Conservation (phyloP, 2,113 vertebrate genomes). For the Hippocampus guttulatus region DNA sequence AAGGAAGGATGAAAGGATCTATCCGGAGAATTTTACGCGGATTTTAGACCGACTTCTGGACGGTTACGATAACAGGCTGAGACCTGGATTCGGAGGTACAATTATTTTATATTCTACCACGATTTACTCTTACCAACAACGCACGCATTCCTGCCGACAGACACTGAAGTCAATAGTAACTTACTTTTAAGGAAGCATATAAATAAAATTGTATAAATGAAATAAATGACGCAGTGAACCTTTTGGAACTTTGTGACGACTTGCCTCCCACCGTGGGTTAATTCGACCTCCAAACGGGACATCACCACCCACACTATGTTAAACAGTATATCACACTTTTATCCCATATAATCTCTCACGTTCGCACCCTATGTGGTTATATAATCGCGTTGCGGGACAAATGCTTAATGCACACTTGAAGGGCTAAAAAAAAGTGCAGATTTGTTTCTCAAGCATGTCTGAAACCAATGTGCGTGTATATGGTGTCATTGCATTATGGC, state of each 20-base stretch:
- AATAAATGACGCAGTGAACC: neutral
- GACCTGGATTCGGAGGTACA: constrained; percentile 93
- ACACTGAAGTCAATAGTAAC: neutral
- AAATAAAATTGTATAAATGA: neutral
- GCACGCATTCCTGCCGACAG: neutral
- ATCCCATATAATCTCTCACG: constrained; percentile 10
- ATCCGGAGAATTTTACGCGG: constrained; percentile 94
- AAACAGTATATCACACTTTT: neutral
- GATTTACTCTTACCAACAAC: neutral
- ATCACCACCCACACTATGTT: constrained; percentile 1
- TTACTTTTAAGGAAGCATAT: neutral
- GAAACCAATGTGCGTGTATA: neutral
- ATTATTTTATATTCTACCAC: too few relatives aligned
- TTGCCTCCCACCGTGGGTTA: neutral
- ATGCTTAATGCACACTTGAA: constrained; percentile 52
- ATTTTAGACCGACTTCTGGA: constrained; percentile 95
- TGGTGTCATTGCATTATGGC: constrained; percentile 1
- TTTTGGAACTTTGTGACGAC: neutral
- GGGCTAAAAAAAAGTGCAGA: constrained; percentile 44
- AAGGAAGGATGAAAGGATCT: constrained; percentile 85
- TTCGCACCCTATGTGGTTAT: constrained; percentile 41
- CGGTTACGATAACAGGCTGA: constrained; percentile 96
- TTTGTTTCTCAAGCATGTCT: constrained; percentile 37
- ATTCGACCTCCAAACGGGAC: neutral
- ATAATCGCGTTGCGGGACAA: constrained; percentile 47